These are phyloP conservation scores for Camponotus vicinus DNA, from an alignment of 1,140 invertebrate species.

Conservation along the genomic window DNA sequence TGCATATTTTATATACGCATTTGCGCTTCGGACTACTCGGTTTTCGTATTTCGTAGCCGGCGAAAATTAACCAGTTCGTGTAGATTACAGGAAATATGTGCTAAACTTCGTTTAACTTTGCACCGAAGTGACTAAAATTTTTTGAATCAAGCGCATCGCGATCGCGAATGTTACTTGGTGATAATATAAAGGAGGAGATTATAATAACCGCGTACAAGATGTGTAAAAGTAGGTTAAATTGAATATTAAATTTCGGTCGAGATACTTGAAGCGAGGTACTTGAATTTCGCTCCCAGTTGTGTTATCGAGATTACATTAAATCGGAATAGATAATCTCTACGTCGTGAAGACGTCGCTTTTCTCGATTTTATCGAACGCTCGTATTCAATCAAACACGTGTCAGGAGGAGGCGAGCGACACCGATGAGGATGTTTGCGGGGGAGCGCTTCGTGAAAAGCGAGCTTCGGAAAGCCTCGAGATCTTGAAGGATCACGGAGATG, in stretches of 20 bases:
- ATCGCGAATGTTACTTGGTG: not conserved
- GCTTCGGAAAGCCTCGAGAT: not conserved
- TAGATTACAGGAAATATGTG: conserved; percentile 27
- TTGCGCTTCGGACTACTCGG: conserved; percentile 30
- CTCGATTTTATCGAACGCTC: not conserved
- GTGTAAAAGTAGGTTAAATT: not conserved
- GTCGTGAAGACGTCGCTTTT: not conserved
- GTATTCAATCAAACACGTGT: conserved; percentile 37
- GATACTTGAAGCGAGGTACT: no score
- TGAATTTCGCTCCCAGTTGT: not conserved
- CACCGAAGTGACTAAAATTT: not conserved
- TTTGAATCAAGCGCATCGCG: conserved; percentile 7
- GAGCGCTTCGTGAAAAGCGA: conserved; percentile 16
- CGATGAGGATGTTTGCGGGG: conserved; percentile 22
- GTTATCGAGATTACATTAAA: not conserved
- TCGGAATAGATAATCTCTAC: not conserved
- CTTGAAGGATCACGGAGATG: conserved; percentile 47
- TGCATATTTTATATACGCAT: conserved; percentile 50
- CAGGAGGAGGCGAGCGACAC: conserved; percentile 13
- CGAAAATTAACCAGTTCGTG: conserved; percentile 35
- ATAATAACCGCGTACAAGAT: not conserved
- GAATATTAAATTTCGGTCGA: conserved; percentile 2
- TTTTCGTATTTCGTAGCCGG: not conserved
- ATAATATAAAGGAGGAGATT: conserved; percentile 5
- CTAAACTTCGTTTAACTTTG: not conserved